Evolutionary conservation across 2,888 invertebrate genomes (phyloP), one percentile per base, ranked within the genome.

Genomic region (Heterodera filipjevi): DNA sequence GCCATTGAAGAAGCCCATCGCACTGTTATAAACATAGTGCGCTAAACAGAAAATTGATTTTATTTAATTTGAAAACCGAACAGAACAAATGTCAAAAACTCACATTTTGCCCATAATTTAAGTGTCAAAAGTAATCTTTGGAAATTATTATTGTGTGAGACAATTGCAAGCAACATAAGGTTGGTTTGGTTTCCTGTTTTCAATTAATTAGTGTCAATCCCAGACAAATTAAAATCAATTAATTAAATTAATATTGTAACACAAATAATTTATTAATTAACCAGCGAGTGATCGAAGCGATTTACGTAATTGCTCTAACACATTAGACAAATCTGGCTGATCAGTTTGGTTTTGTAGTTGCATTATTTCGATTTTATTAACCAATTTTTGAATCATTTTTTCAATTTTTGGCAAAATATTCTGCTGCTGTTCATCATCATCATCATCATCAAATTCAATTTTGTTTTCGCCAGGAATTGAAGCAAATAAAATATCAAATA

Each of bases 1-100:
- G 81, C 99, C 99, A 76, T 89, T 89, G 76, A 99, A 93, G 90
- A 96, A 99, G 70, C 99, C 99, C 85, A 99, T 92, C 0, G 94
- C 95, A 92, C 99, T 99, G 74, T 97, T 97, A 91, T 99, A 99
- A 85, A 99, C 95, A 14, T 49, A 71, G 35, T 71, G 33, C 12
- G 46, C 71, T 71, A 32, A 19, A 71, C 12, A 39, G 0, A 39
- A 39, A 2, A 39, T 12, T 12, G 0, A 39, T 39, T 39, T 39
- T 39, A 39, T 39, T 6, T 1, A 39, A 2, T 39, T n/a, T n/a
- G n/a, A n/a, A n/a, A n/a, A n/a, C n/a, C n/a, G n/a, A n/a, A n/a
- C n/a, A n/a, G n/a, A n/a, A n/a, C n/a, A n/a, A n/a, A n/a, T n/a
- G n/a, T 22, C 3, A n/a, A 30, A 59, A 59, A 59, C 59, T 59